Conservation (phyloP, 2,888 invertebrate genomes). For the Dynastes maya region DNA sequence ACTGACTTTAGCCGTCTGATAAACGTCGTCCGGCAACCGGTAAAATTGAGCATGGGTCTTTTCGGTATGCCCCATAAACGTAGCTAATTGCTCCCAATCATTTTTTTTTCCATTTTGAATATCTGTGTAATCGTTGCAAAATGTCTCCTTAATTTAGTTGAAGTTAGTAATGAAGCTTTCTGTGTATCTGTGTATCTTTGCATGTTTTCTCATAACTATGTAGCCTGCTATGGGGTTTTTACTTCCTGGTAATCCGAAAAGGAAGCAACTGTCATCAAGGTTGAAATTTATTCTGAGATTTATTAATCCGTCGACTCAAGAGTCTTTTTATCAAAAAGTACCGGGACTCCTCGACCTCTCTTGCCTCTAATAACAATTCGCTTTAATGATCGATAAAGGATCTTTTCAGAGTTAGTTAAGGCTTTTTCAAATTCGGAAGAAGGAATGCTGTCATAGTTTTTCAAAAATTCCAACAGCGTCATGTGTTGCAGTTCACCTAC, state of each 20-base stretch:
- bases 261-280: slow-evolving; percentile 9
- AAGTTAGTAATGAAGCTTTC: slow-evolving; percentile 44
- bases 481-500: slow-evolving; percentile 23
- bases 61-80: slow-evolving; percentile 45
- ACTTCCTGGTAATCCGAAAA: slow-evolving; percentile 41
- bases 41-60: slow-evolving; percentile 46
- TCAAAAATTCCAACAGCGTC: neutral
- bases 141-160: slow-evolving; percentile 33
- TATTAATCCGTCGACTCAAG: too few species aligned
- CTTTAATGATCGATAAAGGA: too few species aligned
- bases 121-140: slow-evolving; percentile 35
- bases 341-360: too few species aligned
- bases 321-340: too few species aligned
- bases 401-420: too few species aligned
- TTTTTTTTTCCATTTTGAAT: slow-evolving; percentile 41
- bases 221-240: slow-evolving; percentile 34
- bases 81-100: slow-evolving; percentile 40
- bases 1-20: slow-evolving; percentile 37
- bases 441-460: neutral
- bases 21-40: slow-evolving; percentile 36
- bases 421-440: slow-evolving; percentile 44
- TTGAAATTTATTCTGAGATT: slow-evolving; percentile 13
- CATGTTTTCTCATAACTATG: slow-evolving; percentile 42
- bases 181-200: slow-evolving; percentile 18
- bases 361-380: too few species aligned